A percentile compares a stretch with the other conserved stretches of the same genome.
These are phyloP conservation scores for Microplitis demolitor DNA, from an alignment of 1,140 invertebrate genomes.

Conservation along the genomic window DNA sequence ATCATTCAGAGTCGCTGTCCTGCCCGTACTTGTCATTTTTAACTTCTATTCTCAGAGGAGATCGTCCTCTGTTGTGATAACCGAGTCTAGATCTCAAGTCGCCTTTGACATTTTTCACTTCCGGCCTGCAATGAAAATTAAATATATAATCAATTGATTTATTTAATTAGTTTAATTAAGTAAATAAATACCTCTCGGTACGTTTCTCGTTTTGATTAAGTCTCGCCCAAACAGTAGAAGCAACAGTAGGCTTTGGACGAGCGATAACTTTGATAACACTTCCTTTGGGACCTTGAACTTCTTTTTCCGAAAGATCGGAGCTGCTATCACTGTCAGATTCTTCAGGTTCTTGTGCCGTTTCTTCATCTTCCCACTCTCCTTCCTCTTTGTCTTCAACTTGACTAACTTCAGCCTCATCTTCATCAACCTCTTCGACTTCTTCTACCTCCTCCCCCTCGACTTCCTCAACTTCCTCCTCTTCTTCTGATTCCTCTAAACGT, in stretches of 20 bases:
- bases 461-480: slow-evolving; percentile 25
- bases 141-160: neutral
- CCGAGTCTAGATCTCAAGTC: slow-evolving; percentile 51
- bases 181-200: slow-evolving; percentile 36
- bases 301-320: slow-evolving; percentile 48
- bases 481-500: slow-evolving; percentile 6
- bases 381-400: neutral
- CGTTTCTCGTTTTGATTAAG: slow-evolving; percentile 40
- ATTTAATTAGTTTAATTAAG: neutral
- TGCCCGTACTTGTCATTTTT: slow-evolving; percentile 53
- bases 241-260: slow-evolving; percentile 52
- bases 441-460: slow-evolving; percentile 39
- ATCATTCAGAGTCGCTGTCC: slow-evolving; percentile 41
- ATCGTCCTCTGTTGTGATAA: slow-evolving; percentile 46
- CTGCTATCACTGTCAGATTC: slow-evolving; percentile 34
- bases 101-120: slow-evolving; percentile 43
- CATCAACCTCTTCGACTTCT: slow-evolving; percentile 35
- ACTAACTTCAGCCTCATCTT: slow-evolving; percentile 31
- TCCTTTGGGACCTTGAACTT: slow-evolving; percentile 55
- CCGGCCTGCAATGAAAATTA: slow-evolving; percentile 38
- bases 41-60: slow-evolving; percentile 55
- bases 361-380: neutral
- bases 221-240: slow-evolving; percentile 66
- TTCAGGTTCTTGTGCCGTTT: slow-evolving; percentile 31
- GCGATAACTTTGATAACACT: slow-evolving; percentile 59